Base-by-base conservation (phyloP, 1,140 invertebrate genomes). In the Hylaeus anthracinus region DNA sequence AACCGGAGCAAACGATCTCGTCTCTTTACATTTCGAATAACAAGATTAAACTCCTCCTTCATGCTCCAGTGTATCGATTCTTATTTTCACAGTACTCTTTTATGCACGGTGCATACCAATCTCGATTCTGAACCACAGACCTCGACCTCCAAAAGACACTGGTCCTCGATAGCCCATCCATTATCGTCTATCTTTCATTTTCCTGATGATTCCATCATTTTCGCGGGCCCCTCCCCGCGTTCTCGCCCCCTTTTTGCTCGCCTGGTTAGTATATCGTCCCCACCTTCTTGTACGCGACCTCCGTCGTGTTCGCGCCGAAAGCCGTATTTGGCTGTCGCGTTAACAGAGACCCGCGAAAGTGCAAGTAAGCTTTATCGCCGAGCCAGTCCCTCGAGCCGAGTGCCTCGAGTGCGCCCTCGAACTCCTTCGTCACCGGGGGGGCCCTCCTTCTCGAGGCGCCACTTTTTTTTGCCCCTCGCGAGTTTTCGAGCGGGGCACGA, bases 261-360 rank as follows among this genome's bases (percentile, higher is more conserved):
- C 55, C 51, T 37, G 51, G 70, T 65, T 66, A 26, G 70, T 73
- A 53, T 65, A 61, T 26, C 15, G 41, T 1, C 43, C 70, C 70
- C 77, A 79, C 71, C 77, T 73, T 45, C 9, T 8, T 41, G 61
- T 15, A 51, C 43, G 61, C 71, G 77, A 73, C 70, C 77, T 79
- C 77, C 70, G n/a, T 1, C 26, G 51, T 12, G 43, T 66, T 73
- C 77, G 61, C 43, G 56, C 43, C 61, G 71, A 79, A 79, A 79
- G 43, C 76, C 77, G 70, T 79, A 79, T 79, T 79, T 79, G 77
- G 71, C 55, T n/a, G 71, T 66, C 39, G 77, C 53, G 61, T 79
- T 73, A 79, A 79, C 70, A 79, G 71, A 66, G 71, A 66, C 48
- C 43, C 43, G 45, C 70, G 77, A 73, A 79, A 79, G 77, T 79